A percentile compares a stretch with the other conserved stretches of the same genome.
Evolutionary conservation across 2,797 vertebrate species (phyloP).

Genomic region (Brachyalestes nurse): DNA sequence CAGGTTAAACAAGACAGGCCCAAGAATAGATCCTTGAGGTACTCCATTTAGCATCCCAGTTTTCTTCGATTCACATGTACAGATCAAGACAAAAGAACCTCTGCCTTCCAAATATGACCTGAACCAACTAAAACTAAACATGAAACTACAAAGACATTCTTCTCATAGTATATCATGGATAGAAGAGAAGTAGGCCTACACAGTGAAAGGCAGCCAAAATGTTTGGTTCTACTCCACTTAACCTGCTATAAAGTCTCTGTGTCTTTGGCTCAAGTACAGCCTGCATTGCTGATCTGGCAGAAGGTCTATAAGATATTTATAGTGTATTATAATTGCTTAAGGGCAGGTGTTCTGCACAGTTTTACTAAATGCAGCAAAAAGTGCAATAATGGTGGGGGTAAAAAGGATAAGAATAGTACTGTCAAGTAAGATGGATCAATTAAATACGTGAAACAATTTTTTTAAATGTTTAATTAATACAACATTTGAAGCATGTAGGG

Average conservation of each 20-base stretch:
- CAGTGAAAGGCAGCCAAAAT: neutral
- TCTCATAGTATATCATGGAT: conserved; percentile 7
- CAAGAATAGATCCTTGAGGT: too few species aligned
- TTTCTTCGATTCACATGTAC: too few species aligned
- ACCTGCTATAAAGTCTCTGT: conserved; percentile 4
- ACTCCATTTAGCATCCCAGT: too few species aligned
- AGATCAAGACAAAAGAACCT: too few species aligned
- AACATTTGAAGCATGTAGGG: too few species aligned
- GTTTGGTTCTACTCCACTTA: neutral
- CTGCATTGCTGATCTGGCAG: conserved; percentile 14
- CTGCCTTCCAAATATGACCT: too few species aligned
- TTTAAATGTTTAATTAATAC: too few species aligned
- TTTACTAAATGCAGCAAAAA: too few species aligned
- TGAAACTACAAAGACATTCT: conserved; percentile 2
- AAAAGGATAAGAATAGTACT: neutral
- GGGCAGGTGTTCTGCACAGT: neutral
- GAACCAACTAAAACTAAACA: too few species aligned
- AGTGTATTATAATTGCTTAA: conserved; percentile 4
- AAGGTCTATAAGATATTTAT: conserved; percentile 13
- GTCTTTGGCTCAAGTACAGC: conserved; percentile 15
- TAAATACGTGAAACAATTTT: neutral
- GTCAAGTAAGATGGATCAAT: too few species aligned
- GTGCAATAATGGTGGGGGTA: neutral
- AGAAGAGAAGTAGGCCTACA: neutral
- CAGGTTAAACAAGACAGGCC: too few species aligned